Conservation (phyloP, 2,888 invertebrate species). For the Schizaphis graminum region DNA sequence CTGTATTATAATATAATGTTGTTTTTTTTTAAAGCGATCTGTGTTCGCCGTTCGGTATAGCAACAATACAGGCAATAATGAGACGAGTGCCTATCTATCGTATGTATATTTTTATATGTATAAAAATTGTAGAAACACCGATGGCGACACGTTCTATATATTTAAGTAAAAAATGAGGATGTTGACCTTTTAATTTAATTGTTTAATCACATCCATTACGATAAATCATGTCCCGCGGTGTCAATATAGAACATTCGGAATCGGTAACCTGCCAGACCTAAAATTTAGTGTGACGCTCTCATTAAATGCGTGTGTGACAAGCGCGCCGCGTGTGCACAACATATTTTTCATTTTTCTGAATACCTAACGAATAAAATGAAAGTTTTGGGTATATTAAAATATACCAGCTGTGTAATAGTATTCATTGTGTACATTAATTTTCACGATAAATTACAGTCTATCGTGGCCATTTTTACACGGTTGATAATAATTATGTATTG, state of each 20-base stretch:
- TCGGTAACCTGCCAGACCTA: not conserved
- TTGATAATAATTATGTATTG: not conserved
- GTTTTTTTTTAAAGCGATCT: not conserved
- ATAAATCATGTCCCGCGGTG: constrained; percentile 34
- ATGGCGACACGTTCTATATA: not conserved
- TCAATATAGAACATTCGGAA: constrained; percentile 5
- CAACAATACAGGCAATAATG: constrained; percentile 42
- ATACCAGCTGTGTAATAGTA: not conserved
- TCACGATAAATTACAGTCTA: not conserved
- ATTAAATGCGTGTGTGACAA: not conserved
- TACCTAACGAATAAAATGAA: not conserved
- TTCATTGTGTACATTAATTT: not conserved
- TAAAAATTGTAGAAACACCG: not conserved
- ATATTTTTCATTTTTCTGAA: not conserved
- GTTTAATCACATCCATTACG: not conserved
- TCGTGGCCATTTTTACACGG: not conserved
- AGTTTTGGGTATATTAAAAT: not conserved
- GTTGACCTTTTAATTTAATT: constrained; percentile 45
- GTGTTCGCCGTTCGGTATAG: constrained; percentile 12
- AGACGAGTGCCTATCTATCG: not conserved
- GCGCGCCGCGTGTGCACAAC: not conserved
- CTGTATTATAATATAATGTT: not conserved
- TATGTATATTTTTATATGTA: not conserved
- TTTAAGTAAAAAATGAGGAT: constrained; percentile 11
- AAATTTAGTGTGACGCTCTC: not conserved